Evolutionary conservation across 2,113 vertebrate species (phyloP), one percentile per base, ranked within the genome.

Genomic region (Thamnaconus septentrionalis): DNA sequence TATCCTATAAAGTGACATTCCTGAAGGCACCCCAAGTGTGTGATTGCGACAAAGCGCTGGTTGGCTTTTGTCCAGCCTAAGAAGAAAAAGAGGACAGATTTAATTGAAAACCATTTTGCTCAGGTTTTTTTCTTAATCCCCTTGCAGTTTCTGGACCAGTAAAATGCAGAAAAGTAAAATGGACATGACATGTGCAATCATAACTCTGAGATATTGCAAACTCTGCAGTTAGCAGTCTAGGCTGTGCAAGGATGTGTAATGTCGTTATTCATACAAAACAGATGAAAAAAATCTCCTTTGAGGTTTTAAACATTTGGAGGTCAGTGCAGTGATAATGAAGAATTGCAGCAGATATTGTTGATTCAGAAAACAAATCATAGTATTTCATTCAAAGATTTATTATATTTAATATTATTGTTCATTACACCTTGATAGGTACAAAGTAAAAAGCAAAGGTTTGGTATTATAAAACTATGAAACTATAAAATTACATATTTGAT

Each of bases 1-100:
- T 79, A 66, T 67, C 58, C 64, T 31, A 65, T 77, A 67, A 78
- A 72, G 53, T 55, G 62, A 65, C 62, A 47, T 49, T 55, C 53
- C 75, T 64, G 72, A 71, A 61, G 53, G 44, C 53, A 59, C 43
- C 18, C 58, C 11, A 64, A 71, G 5, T 44, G 46, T 12, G 42
- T 57, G 47, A 61, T 59, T 68, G 51, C 44, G 52, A 56, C 11
- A 51, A 31, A 11, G 8, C 42, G 10, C 42, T 31, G 42, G 4
- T 39, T 64, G 55, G 61, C 11, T 61, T 62, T 8, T 10, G 12
- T 56, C 56, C 41, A 48, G 53, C 18, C 18, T 31, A 41, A 46
- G 11, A 56, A 61, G 40, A 11, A 41, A 49, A 53, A 7, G 41
- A 41, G 43, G 9, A 47, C 1, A 1, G 31, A 12, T 56, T n/a